Evolutionary conservation across 2,113 vertebrate species (phyloP).

Genomic region (Crotalus tigris): DNA sequence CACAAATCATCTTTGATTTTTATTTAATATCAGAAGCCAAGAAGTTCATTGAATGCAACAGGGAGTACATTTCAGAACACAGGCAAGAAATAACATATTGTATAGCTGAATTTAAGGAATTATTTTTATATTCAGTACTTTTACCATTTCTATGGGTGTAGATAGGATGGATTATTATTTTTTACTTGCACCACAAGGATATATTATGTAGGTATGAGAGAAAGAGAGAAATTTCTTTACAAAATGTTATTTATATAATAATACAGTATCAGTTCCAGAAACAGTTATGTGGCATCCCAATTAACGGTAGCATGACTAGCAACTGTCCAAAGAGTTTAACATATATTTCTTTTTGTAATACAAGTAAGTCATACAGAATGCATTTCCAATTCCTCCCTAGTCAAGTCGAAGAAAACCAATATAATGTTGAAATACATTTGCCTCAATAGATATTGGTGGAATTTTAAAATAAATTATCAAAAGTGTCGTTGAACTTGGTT

Average conservation of each 20-base stretch:
- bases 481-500: background rate
- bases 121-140: slow-evolving; percentile 33
- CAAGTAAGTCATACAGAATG: background rate
- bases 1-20: slow-evolving; percentile 73
- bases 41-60: slow-evolving; percentile 71
- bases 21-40: slow-evolving; percentile 70
- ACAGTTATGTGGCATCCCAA: background rate
- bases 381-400: background rate
- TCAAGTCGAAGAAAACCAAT: background rate
- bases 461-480: slow-evolving; percentile 12
- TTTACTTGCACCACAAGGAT: slow-evolving; percentile 10
- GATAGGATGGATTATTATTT: slow-evolving; percentile 35
- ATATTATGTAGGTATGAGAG: slow-evolving; percentile 37
- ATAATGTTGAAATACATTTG: slow-evolving; percentile 17
- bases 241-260: slow-evolving; percentile 39
- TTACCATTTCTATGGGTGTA: slow-evolving; percentile 56
- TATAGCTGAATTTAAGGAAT: background rate
- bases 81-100: slow-evolving; percentile 74
- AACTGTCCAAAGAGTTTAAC: slow-evolving; percentile 20
- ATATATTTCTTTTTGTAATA: slow-evolving; percentile 15
- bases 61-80: slow-evolving; percentile 71
- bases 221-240: slow-evolving; percentile 4
- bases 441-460: background rate
- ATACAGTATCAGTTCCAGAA: background rate
- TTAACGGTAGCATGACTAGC: slow-evolving; percentile 31